Conservation (phyloP, 2,888 invertebrate species). For the Agriopis marginaria region DNA sequence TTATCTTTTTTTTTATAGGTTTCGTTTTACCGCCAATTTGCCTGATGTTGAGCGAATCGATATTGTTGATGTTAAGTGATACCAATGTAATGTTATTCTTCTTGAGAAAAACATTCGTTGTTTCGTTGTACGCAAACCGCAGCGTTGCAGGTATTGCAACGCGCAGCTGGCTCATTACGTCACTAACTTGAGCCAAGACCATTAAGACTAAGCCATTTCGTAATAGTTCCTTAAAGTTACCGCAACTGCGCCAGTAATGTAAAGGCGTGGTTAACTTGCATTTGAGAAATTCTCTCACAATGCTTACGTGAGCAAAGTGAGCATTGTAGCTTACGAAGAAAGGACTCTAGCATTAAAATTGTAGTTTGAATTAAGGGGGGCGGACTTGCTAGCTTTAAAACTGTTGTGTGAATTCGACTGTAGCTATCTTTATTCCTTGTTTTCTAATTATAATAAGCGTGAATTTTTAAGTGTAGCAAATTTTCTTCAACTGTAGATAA, state of each 20-base stretch:
- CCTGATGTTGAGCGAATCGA: no score
- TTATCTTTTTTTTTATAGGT: no score
- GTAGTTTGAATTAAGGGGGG: not conserved
- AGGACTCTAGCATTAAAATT: not conserved
- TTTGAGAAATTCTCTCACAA: constrained; percentile 20
- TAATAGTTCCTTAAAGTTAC: constrained; percentile 28
- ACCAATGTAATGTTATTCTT: no score
- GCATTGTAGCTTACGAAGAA: not conserved
- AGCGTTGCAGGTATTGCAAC: not conserved
- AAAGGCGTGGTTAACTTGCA: constrained; percentile 24
- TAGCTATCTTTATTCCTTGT: no score
- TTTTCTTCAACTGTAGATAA: no score
- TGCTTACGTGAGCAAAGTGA: constrained; percentile 6
- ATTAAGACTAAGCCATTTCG: constrained; percentile 25
- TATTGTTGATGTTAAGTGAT: no score
- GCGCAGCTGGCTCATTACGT: constrained; percentile 14
- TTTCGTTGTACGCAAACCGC: not conserved
- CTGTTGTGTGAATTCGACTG: no score
- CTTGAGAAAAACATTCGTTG: no score
- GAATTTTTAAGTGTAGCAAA: no score
- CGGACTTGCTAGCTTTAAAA: no score
- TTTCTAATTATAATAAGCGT: no score
- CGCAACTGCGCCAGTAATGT: constrained; percentile 11
- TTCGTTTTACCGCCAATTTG: no score
- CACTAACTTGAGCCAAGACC: constrained; percentile 12